Evolutionary conservation across 2,797 vertebrate genomes (phyloP).

Genomic region (Naso thynnoides): DNA sequence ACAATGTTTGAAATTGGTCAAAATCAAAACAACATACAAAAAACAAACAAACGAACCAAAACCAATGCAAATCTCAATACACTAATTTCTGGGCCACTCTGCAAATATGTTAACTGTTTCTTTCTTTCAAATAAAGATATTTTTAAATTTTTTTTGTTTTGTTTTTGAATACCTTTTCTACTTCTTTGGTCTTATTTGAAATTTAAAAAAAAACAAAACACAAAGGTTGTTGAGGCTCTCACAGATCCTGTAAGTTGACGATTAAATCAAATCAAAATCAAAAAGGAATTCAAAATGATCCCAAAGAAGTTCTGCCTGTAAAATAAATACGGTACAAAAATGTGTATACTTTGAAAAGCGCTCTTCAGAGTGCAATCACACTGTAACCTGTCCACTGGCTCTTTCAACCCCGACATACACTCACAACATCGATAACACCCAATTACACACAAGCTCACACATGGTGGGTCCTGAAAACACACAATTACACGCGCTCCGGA

Average conservation of each 20-base stretch:
- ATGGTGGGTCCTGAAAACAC: slow-evolving; percentile 84
- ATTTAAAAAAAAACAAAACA: slow-evolving; percentile 1
- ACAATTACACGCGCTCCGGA: slow-evolving; percentile 87
- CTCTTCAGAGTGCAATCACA: slow-evolving; percentile 61
- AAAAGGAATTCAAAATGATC: background rate
- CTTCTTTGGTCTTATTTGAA: background rate
- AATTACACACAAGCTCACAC: slow-evolving; percentile 85
- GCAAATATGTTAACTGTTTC: background rate
- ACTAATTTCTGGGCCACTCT: background rate
- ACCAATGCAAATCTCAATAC: background rate
- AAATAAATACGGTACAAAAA: slow-evolving; percentile 3
- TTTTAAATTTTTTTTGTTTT: background rate
- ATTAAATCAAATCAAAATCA: background rate
- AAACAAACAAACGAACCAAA: no score
- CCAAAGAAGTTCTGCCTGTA: background rate
- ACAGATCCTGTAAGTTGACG: background rate
- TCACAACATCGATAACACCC: slow-evolving; percentile 87
- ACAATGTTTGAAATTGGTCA: background rate
- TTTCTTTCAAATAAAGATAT: background rate
- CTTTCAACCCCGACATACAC: slow-evolving; percentile 76
- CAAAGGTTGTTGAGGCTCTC: background rate
- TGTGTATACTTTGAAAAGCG: slow-evolving; percentile 20
- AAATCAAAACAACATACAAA: background rate
- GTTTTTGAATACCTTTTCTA: background rate
- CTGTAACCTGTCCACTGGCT: slow-evolving; percentile 73